Evolutionary conservation across 2,888 invertebrate species (phyloP).

Genomic region (Gibbula magus): DNA sequence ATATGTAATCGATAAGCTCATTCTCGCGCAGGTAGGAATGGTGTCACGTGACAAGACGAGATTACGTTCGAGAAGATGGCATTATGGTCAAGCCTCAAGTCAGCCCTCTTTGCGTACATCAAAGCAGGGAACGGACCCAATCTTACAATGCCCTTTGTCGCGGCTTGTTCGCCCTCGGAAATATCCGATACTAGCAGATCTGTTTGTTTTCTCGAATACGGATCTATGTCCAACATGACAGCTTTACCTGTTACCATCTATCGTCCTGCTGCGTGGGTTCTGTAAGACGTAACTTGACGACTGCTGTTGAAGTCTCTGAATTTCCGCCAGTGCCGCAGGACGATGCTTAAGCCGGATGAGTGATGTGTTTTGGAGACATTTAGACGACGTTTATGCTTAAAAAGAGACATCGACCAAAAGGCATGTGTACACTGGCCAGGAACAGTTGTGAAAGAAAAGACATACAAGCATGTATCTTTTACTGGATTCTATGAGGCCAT

Average conservation of each 20-base stretch:
- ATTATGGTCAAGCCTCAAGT: neutral
- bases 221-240: conserved; percentile 11
- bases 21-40: neutral
- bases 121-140: neutral
- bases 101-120: neutral
- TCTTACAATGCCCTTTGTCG: neutral
- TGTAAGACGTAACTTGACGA: neutral
- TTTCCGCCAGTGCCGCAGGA: neutral
- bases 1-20: neutral
- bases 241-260: neutral
- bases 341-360: neutral
- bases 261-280: neutral
- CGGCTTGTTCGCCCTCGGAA: neutral
- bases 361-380: conserved; percentile 5
- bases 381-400: conserved; percentile 9
- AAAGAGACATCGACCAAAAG: neutral
- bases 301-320: neutral
- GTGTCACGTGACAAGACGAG: neutral
- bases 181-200: conserved; percentile 8
- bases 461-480: too few relatives aligned
- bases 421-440: neutral
- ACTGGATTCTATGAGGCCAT: too few relatives aligned
- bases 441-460: too few relatives aligned
- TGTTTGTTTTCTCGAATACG: conserved; percentile 15
- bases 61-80: neutral